Evolutionary conservation across 1,140 invertebrate genomes (phyloP), one percentile per base, ranked within the genome.

Genomic region (Aphaenogaster rudis): DNA sequence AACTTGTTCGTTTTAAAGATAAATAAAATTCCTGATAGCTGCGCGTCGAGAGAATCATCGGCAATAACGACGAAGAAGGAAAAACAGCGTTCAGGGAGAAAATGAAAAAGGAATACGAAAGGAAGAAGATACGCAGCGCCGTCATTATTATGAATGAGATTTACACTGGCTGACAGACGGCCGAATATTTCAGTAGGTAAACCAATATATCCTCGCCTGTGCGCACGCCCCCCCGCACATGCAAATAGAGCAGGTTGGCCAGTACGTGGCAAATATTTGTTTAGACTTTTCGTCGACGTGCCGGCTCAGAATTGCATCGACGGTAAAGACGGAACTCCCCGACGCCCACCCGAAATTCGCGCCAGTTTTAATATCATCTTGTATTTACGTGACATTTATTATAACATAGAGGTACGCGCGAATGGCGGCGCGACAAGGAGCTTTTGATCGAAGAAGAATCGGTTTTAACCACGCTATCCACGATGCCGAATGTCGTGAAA

Each of bases 71-170:
- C 64, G n/a, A 50, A 59, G 52, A 21, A 17, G 48, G 5, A 36
- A 3, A 48, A 52, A 17, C 15, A 42, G 21, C 36, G 28, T n/a
- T 45, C 7, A 69, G 13, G 57, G 11, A 36, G 64, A 36, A 79
- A 63, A 80, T 54, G 8, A 57, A 39, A 74, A 28, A 57, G 69
- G 57, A 64, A 52, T 21, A 48, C 33, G 33, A 42, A 69, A 71
- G n/a, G 45, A 86, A 81, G 64, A 61, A 78, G 52, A 88, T 48
- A 69, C 61, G 79, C 36, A 54, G 45, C 21, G 36, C 1, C 52
- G 71, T 81, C 90, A 91, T 93, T 93, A 94, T 93, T 94, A 94
- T 93, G 90, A 94, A 93, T 93, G 92, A 92, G 92, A 93, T 93
- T 93, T 93, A 89, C 91, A 91, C 84, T 93, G 81, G 82, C 87